Percentiles rank a stretch among this genome's conserved stretches.
These are phyloP conservation scores for Lasioglossum figueresi DNA, from an alignment of 2,888 invertebrate genomes.

Conservation along the genomic window DNA sequence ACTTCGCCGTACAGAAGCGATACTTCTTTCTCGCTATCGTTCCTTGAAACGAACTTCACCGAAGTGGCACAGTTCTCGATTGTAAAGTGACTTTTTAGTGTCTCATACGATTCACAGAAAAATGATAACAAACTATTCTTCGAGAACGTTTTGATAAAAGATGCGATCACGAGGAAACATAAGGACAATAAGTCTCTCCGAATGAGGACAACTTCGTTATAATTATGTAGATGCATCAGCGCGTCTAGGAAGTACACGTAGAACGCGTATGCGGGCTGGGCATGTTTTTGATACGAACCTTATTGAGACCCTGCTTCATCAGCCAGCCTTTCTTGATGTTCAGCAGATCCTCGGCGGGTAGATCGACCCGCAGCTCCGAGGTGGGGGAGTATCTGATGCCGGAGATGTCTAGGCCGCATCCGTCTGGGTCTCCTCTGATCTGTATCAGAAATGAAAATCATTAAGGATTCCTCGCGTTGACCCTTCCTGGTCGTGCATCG, in stretches of 20 bases:
- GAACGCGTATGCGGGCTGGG: neutral
- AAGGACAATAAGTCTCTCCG: neutral
- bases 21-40: neutral
- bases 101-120: neutral
- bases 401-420: constrained; percentile 87
- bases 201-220: neutral
- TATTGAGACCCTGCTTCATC: constrained; percentile 89
- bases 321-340: constrained; percentile 97
- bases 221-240: neutral
- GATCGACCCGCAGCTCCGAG: constrained; percentile 87
- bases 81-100: too few relatives aligned
- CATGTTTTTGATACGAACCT: constrained; percentile 76
- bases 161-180: neutral
- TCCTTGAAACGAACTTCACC: neutral
- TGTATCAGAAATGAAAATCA: constrained; percentile 73
- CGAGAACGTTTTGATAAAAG: neutral
- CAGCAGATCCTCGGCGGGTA: constrained; percentile 91
- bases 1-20: neutral
- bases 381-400: constrained; percentile 85
- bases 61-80: neutral
- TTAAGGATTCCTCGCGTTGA: neutral
- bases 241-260: neutral
- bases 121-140: neutral
- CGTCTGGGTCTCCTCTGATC: constrained; percentile 92
- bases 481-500: neutral